phyloP scores from a whole-genome alignment of 2,113 vertebrate genomes.

The Falco punctatus region DNA sequence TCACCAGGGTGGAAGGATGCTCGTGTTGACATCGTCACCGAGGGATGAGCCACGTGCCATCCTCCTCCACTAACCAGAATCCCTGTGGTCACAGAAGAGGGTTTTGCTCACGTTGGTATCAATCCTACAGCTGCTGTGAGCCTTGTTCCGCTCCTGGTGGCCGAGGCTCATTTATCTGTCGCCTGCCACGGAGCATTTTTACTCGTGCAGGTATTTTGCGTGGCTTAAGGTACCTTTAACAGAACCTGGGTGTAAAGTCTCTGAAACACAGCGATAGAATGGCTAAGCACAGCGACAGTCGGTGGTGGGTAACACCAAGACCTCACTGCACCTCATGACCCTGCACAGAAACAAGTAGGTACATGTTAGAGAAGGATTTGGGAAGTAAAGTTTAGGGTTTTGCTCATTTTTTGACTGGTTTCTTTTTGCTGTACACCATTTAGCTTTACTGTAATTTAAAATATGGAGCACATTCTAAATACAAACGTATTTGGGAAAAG shows the following conservation, averaged over 20 bases:
- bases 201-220: fast-evolving
- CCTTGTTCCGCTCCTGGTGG: background rate
- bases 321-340: background rate
- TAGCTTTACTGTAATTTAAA: background rate
- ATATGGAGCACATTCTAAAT: background rate
- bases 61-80: background rate
- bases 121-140: fast-evolving
- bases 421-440: background rate
- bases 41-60: background rate
- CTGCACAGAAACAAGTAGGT: background rate
- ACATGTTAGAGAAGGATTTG: background rate
- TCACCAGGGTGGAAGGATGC: background rate
- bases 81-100: too few species aligned
- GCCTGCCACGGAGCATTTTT: background rate
- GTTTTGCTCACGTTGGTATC: background rate
- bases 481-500: background rate
- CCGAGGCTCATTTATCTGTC: background rate
- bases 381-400: background rate
- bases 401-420: background rate
- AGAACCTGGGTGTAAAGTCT: background rate
- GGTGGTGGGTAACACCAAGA: fast-evolving
- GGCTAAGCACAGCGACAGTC: background rate
- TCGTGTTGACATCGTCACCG: fast-evolving
- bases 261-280: fast-evolving
- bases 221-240: background rate